These are phyloP conservation scores for Thripadectes ignobilis DNA, from an alignment of 2,797 vertebrate genomes.

Conservation along the genomic window DNA sequence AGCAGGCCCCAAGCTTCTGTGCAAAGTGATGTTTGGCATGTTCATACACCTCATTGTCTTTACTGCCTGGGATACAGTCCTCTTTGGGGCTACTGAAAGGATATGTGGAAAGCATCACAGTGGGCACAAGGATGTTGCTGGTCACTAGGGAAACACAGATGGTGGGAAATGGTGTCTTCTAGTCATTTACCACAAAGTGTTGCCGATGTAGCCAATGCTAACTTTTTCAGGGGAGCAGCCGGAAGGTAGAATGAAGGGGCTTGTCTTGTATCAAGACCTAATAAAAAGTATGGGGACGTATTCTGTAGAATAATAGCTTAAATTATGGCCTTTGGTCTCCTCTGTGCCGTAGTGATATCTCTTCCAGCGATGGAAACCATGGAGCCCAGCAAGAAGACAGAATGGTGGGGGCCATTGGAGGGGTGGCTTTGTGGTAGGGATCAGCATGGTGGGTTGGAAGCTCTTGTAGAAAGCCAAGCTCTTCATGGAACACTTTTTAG, in stretches of 20 bases:
- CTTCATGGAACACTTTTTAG: not conserved
- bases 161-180: not conserved
- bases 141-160: not conserved
- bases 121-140: not conserved
- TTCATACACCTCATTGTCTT: not conserved
- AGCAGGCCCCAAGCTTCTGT: slow-evolving; percentile 49
- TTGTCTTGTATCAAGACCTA: not conserved
- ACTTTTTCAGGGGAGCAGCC: not conserved
- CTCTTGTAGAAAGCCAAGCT: not conserved
- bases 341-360: not conserved
- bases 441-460: not conserved
- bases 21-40: not conserved
- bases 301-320: not conserved
- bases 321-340: not conserved
- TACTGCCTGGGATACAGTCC: not conserved
- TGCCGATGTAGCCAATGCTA: not conserved
- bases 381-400: not conserved
- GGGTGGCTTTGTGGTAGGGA: not conserved
- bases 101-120: not conserved
- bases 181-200: not conserved
- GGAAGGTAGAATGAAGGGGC: not conserved
- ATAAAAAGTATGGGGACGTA: not conserved
- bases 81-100: not conserved
- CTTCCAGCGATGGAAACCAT: not conserved
- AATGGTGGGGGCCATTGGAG: not conserved